Conservation (phyloP, 2,113 vertebrate species). For the Centropus bengalensis region DNA sequence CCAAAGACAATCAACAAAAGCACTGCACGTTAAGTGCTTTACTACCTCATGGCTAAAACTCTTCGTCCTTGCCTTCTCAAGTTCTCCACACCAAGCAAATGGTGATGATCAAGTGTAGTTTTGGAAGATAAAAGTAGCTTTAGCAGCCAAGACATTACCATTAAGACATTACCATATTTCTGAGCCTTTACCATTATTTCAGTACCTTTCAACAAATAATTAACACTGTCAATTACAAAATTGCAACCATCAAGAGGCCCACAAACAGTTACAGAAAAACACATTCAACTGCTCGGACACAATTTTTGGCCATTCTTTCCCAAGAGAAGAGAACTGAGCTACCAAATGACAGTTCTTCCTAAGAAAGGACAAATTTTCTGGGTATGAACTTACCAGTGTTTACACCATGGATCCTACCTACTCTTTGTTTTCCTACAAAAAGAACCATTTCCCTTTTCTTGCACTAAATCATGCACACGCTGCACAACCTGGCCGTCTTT, state of each 20-base stretch:
- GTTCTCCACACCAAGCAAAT: background rate
- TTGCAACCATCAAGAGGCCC: background rate
- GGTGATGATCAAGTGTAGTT: background rate
- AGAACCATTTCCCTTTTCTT: background rate
- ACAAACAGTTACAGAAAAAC: background rate
- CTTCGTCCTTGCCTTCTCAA: background rate
- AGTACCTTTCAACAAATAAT: background rate
- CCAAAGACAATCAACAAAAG: background rate
- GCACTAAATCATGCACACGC: background rate
- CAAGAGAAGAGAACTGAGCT: background rate
- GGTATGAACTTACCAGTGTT: background rate
- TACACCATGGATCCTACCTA: background rate
- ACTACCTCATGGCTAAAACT: background rate
- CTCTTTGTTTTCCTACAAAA: slow-evolving; percentile 11
- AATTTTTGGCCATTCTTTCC: background rate
- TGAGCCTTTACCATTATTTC: background rate
- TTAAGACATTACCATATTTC: background rate
- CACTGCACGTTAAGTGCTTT: background rate
- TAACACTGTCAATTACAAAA: background rate
- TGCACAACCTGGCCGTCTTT: background rate
- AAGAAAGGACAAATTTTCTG: background rate
- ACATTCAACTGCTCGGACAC: background rate
- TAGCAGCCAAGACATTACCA: background rate
- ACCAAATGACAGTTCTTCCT: background rate
- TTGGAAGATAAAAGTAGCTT: background rate